Evolutionary conservation across 2,113 vertebrate species (phyloP), one percentile per base, ranked within the genome.

Genomic region (Falco punctatus): DNA sequence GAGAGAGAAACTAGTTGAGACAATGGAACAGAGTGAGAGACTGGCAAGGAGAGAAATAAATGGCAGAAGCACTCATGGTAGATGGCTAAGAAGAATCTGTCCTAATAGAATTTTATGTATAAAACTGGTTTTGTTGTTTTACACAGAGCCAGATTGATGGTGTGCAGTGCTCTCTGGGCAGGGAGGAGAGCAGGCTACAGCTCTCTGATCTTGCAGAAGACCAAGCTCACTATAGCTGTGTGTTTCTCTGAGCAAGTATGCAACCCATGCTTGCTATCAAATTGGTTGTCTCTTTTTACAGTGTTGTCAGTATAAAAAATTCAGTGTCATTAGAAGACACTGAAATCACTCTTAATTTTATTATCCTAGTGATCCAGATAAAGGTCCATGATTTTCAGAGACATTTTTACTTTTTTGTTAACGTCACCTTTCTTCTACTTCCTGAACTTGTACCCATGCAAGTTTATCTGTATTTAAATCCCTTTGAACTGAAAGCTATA

Each of bases 391-490:
- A n/a, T 30, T 40, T 88, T 93, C 15, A 10, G 81, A 90, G 35
- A 67, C 3, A 30, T 71, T 80, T 88, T 57, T 51, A 23, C 11
- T 74, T 72, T 72, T 74, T 65, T 81, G 23, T 70, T 87, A 67
- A 40, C 48, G 42, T 81, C 48, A 87, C 15, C 16, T 84, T 92
- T 65, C 66, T 55, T 87, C 58, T 91, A 14, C 38, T 67, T 71
- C 33, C 42, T 73, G 65, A 38, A 87, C 44, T 54, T 70, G 44
- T 52, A 71, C n/a, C 4, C 9, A 17, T 83, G 66, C 18, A 83
- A 75, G 49, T 66, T 87, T 75, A 54, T 85, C 65, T 89, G 49
- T 82, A 46, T 89, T 94, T 94, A 94, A 90, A 88, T 74, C 27
- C 67, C 33, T 52, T 88, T 81, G 82, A 95, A 71, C 78, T 49